Conservation (phyloP, 2,797 vertebrate genomes). For the Alfaro cultratus region DNA sequence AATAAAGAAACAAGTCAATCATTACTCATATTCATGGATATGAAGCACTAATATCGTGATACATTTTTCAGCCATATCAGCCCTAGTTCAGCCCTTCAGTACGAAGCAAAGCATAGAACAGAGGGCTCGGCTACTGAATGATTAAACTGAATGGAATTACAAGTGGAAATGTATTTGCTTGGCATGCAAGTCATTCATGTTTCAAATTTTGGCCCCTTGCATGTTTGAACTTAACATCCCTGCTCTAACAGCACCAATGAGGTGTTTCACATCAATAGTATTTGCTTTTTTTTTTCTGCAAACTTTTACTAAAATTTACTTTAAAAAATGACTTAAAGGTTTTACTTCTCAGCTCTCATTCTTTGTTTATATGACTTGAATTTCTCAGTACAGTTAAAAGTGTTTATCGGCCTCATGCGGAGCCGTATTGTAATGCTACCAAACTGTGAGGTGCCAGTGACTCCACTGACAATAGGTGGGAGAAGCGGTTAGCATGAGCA, state of each 20-base stretch:
- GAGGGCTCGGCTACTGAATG: background rate
- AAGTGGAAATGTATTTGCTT: background rate
- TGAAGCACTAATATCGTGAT: no score
- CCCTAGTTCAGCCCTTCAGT: no score
- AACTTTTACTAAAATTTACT: background rate
- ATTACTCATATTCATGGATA: no score
- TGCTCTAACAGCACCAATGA: background rate
- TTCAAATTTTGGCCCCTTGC: background rate
- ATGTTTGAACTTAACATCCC: background rate
- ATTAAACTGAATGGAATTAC: background rate
- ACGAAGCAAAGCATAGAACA: no score
- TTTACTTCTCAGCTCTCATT: background rate
- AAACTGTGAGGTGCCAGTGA: no score
- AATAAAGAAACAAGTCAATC: no score
- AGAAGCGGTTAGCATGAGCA: no score
- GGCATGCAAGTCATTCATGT: background rate
- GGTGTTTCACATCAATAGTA: background rate
- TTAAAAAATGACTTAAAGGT: no score
- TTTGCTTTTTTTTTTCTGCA: background rate
- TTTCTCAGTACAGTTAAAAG: background rate
- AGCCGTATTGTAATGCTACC: no score
- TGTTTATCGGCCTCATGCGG: no score
- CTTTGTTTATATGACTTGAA: background rate
- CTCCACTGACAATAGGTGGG: no score
- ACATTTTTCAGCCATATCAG: no score